phyloP scores from a whole-genome alignment of 92 coral and sea anemone genomes.

The Siderastrea radians region DNA sequence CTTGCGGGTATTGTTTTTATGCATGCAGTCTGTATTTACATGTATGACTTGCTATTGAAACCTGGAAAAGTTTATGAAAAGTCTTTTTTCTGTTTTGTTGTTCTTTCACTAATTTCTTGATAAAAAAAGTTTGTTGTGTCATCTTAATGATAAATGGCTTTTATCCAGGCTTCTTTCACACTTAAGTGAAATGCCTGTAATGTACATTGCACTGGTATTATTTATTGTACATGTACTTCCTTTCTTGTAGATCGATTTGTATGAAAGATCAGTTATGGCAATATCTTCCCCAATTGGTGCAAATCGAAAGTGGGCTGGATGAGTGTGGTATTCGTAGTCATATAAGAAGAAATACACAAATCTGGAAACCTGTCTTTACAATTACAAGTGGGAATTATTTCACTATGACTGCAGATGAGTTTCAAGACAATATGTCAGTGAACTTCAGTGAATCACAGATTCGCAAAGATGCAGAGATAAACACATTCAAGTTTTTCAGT shows the following conservation, averaged over 20 bases:
- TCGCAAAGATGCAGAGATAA: conserved; percentile 64
- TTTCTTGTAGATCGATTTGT: conserved; percentile 66
- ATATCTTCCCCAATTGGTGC: conserved; percentile 74
- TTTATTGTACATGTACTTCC: background rate
- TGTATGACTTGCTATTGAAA: background rate
- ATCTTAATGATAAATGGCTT: background rate
- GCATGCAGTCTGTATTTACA: background rate
- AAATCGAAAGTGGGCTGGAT: conserved; percentile 67
- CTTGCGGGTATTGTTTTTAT: background rate
- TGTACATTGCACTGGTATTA: conserved; percentile 43
- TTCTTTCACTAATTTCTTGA: background rate
- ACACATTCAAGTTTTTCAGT: conserved; percentile 78
- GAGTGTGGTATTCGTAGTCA: conserved; percentile 65
- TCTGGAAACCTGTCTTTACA: conserved; percentile 80
- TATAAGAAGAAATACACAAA: conserved; percentile 55
- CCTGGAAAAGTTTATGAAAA: background rate
- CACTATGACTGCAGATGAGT: conserved; percentile 76
- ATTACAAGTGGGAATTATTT: conserved; percentile 61
- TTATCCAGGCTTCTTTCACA: background rate
- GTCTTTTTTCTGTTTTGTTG: background rate
- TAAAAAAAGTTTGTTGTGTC: background rate
- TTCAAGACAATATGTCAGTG: conserved; percentile 58
- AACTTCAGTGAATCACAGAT: conserved; percentile 72
- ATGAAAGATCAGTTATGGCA: conserved; percentile 70
- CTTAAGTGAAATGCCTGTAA: background rate